Percentiles rank a stretch among this genome's conserved stretches.
Evolutionary conservation across 2,113 vertebrate species (phyloP).

Genomic region (Carassius carassius): DNA sequence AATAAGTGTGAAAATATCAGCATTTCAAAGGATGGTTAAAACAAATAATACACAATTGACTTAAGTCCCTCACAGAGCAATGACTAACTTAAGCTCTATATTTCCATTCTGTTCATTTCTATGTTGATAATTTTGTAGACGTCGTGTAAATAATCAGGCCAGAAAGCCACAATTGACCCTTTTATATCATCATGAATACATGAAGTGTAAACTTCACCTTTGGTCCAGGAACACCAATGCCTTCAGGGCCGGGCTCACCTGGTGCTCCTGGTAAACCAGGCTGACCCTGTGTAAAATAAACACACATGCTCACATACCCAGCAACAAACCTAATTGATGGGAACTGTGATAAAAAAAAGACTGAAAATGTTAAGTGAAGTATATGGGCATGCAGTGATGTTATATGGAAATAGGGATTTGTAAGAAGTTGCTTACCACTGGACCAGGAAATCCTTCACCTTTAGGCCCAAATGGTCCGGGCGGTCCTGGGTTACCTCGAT

Average conservation of each 20-base stretch:
- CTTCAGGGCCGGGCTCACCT: slow-evolving; percentile 83
- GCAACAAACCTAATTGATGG: background rate
- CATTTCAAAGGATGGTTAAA: background rate
- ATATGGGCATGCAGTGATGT: background rate
- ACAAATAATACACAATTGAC: background rate
- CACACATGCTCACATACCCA: background rate
- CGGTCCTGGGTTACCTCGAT: slow-evolving; percentile 79
- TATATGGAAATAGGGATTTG: background rate
- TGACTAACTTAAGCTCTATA: background rate
- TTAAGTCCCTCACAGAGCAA: background rate
- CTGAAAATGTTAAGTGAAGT: background rate
- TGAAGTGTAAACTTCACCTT: slow-evolving; percentile 73
- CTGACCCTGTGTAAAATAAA: slow-evolving; percentile 73
- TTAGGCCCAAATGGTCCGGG: slow-evolving; percentile 82
- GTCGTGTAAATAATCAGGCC: background rate
- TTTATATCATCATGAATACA: background rate
- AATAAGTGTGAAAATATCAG: background rate
- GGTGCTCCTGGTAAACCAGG: slow-evolving; percentile 81
- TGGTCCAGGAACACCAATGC: slow-evolving; percentile 83
- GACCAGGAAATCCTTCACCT: slow-evolving; percentile 85
- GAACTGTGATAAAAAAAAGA: background rate
- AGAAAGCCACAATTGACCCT: background rate
- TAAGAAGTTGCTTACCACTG: slow-evolving; percentile 74
- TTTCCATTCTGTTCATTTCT: background rate
- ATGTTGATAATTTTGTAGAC: too few relatives aligned